Evolutionary conservation across 2,113 vertebrate species (phyloP).

Genomic region (Oncorhynchus nerka): DNA sequence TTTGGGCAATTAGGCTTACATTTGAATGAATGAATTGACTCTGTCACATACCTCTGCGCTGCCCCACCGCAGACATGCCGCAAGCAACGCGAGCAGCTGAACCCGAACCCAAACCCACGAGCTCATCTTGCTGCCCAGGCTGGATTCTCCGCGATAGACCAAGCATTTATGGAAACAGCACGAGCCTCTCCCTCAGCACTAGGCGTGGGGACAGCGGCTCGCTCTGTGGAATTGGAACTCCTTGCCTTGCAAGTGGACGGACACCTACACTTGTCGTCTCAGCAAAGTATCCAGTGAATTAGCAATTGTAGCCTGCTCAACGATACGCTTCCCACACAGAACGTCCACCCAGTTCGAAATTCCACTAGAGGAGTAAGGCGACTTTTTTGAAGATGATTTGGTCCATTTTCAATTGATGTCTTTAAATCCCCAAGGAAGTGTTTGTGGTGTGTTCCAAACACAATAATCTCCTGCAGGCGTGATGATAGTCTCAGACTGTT

Average conservation of each 20-base stretch:
- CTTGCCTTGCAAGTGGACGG: constrained; percentile 22
- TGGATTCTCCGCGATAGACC: constrained; percentile 68
- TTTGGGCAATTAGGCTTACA: no score
- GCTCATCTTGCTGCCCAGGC: constrained; percentile 77
- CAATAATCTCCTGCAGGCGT: no score
- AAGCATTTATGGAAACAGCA: constrained; percentile 74
- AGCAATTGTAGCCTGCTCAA: background rate
- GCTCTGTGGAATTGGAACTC: constrained; percentile 22
- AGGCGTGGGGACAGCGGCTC: constrained; percentile 57
- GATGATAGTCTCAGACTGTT: no score
- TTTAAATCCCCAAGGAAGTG: background rate
- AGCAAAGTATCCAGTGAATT: constrained; percentile 31
- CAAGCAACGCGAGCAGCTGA: constrained; percentile 66
- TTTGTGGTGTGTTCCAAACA: no score
- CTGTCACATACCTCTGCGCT: constrained; percentile 67
- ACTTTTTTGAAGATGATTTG: no score
- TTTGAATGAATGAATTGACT: background rate
- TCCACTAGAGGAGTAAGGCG: background rate
- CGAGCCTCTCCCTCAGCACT: constrained; percentile 64
- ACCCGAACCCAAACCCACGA: constrained; percentile 65
- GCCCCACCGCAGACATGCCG: constrained; percentile 64
- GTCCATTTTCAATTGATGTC: background rate
- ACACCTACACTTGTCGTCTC: constrained; percentile 9
- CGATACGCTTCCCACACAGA: constrained; percentile 1
- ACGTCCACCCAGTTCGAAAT: background rate